phyloP scores from a whole-genome alignment of 2,888 invertebrate species.

The Drosophila anomelani region DNA sequence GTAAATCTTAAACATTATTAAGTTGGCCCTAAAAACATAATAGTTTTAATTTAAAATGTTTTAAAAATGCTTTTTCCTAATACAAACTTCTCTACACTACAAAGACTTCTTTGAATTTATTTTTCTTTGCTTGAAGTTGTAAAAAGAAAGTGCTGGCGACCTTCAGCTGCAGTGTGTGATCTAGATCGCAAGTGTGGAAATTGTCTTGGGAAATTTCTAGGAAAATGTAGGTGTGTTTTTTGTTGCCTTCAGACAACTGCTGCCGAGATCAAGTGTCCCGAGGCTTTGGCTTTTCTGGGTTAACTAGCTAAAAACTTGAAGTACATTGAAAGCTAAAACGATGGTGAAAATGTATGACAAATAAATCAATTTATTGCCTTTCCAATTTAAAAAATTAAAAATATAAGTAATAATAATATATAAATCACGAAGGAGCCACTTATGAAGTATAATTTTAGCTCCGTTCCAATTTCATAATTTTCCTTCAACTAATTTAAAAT shows the following conservation, averaged over 20 bases:
- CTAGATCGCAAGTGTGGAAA: conserved; percentile 20
- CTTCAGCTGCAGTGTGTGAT: conserved; percentile 22
- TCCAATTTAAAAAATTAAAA: not conserved
- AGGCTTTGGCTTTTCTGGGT: not conserved
- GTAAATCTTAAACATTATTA: not conserved
- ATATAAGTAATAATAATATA: not conserved
- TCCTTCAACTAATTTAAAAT: not conserved
- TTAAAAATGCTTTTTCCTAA: too few relatives aligned
- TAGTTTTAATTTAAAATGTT: too few relatives aligned
- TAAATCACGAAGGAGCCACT: not conserved
- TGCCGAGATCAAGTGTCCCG: not conserved
- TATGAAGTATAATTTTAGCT: not conserved
- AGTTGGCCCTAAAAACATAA: too few relatives aligned
- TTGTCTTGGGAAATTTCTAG: conserved; percentile 22
- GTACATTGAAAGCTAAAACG: not conserved
- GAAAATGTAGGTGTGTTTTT: conserved; percentile 28
- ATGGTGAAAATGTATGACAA: not conserved
- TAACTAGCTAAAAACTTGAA: not conserved
- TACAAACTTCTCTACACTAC: not conserved
- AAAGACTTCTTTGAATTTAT: not conserved
- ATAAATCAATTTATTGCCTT: not conserved
- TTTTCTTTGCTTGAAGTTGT: not conserved
- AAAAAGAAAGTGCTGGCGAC: conserved; percentile 22
- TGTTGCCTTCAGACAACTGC: not conserved
- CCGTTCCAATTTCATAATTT: not conserved